Evolutionary conservation across 2,797 vertebrate genomes (phyloP), one percentile per base, ranked within the genome.

Genomic region (Acipenser ruthenus): DNA sequence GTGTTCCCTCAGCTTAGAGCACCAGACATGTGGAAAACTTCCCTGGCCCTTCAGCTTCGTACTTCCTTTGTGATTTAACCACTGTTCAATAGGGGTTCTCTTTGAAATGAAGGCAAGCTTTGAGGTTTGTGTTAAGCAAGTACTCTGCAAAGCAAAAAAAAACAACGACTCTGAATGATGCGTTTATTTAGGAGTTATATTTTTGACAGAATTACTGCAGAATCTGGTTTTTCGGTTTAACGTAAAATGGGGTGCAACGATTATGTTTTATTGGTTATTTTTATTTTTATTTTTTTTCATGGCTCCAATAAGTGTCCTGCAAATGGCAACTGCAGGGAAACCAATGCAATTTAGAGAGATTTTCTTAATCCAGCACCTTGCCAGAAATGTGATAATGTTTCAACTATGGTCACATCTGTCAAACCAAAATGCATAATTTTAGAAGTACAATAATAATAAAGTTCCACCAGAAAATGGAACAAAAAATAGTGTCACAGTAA

Each of bases 41-140:
- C 71, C 13, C 63, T 68, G 49, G 65, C 60, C 63, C 56, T 69
- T 37, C 69, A 69, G 67, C 70, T 78, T 68, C 71, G 75, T 83
- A 73, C 74, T 37, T 37, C 23, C 23, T 79, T 82, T 68, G 72
- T 72, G 78, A 71, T 74, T 64, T 68, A 66, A 73, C 81, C 72
- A 75, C 81, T 85, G 82, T 83, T 86, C 75, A 75, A 65, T 77
- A 79, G 79, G 84, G 70, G 87, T 84, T 81, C 84, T 85, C 85
- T 82, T 84, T 84, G 83, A 85, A 80, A 90, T 92, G 91, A 93
- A 93, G 87, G 88, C 86, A 78, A 81, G 88, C 82, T 82, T 84
- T 82, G 82, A 72, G 83, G 85, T 73, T 72, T 6, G 67, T 50
- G 53, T 73, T 76, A 77, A 68, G 70, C 72, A 67, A 74, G 74